Evolutionary conservation across 2,888 invertebrate genomes (phyloP), one percentile per base, ranked within the genome.

Genomic region (Panorpa germanica): DNA sequence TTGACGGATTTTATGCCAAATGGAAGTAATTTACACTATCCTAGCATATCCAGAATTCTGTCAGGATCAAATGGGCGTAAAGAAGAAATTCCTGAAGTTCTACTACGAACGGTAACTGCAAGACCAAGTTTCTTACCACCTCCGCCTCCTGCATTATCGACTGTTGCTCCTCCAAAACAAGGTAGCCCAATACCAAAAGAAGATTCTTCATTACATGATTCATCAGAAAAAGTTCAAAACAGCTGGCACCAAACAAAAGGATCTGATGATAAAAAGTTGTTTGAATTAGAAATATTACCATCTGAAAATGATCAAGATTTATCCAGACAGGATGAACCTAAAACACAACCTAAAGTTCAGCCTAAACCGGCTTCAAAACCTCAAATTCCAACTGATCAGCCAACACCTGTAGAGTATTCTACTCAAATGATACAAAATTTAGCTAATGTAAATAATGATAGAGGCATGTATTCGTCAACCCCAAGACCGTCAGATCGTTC

Each of bases 31-130:
- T 63, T 78, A 32, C 74, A 76, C 48, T 72, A 80, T 42, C 80
- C 83, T 3, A 77, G 80, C 38, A 83, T 86, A 39, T 76, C 81
- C 3, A 62, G 86, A 32, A 85, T 86, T 43, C 56, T 86, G 14
- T 80, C 80, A 28, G 85, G 85, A 2, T 80, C 82, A 29, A 83
- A 81, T 47, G 85, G 85, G 0, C 61, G 80, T 17, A 80, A 78
- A 41, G 77, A 80, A 39, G 77, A 78, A 41, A 73, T 82, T 31
- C 76, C 81, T 0, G 80, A 80, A 37, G 75, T 81, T 24, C 53
- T 82, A 1, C 52, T 80, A 14, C 61, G 71, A 35, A 68, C 71
- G 1, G 71, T 72, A 19, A 73, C 75, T 2, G 63, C 68, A 2
- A 50, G 56, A 10, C 60, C 62, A 3, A 48, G 43, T 10, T 37